Base-by-base conservation (phyloP, 2,888 invertebrate species). In the Dynastes grantii region DNA sequence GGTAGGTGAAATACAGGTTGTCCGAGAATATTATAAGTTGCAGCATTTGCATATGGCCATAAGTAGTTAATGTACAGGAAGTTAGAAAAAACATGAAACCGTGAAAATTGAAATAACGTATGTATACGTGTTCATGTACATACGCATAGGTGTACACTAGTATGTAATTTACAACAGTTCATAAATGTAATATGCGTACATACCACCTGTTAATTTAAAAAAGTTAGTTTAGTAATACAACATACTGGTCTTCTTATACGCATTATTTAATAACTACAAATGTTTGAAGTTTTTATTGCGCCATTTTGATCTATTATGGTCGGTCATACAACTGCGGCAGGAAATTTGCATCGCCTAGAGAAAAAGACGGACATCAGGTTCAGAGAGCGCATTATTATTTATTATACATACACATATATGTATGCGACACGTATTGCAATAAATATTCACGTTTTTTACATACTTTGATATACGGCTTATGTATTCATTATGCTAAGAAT, bases 271-370 rank as follows among this genome's bases (percentile, higher is more conserved):
- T 75, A 75, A 63, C 73, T 75, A 75, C 45, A 61, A 68, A 75
- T 45, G 73, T 73, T 61, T 68, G 49, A 68, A 22, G 51, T 27
- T 68, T 58, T 68, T 68, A 51, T 29, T 49, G 51, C 40, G 29
- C 51, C n/a, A 51, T 29, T 61, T 61, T 81, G 81, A 81, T 81
- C 81, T 79, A 81, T 80, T 81, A 76, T 76, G 79, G 80, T 79
- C 76, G 79, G 80, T 81, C 81, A 80, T 80, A 81, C 81, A 75
- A 79, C 71, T 68, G 70, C 78, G 55, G 68, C 40, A 55, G n/a
- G 77, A 73, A 80, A 81, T 81, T 81, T 81, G 79, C 81, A 81
- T 80, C 73, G 76, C 78, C 71, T 75, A 75, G 61, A 61, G 73
- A 75, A 75, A 73, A 45, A 75, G 73, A 75, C 73, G 61, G 73